Evolutionary conservation across 2,888 invertebrate species (phyloP).

Genomic region (Diarsia rubi): DNA sequence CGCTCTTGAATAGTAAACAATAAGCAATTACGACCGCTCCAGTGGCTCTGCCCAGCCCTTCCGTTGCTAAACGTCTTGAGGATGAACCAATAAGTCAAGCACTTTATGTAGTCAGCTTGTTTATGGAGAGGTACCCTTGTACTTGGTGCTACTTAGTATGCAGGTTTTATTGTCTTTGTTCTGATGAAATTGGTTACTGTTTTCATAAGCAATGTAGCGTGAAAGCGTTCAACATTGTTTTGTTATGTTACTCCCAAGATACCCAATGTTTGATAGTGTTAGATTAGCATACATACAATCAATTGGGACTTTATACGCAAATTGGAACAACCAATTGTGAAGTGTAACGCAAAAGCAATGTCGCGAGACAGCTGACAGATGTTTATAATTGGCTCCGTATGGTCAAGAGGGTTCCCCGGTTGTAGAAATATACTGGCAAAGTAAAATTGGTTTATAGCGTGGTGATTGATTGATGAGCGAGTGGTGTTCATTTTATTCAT

Average conservation of each 20-base stretch:
- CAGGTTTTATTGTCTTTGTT: conserved; percentile 40
- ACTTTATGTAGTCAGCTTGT: conserved; percentile 49
- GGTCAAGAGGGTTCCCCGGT: background rate
- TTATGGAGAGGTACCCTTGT: conserved; percentile 23
- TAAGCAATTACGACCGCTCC: conserved; percentile 82
- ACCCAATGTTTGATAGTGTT: background rate
- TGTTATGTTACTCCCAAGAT: conserved; percentile 11
- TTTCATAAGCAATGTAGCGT: conserved; percentile 16
- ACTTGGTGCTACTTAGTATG: conserved; percentile 38
- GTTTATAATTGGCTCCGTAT: conserved; percentile 12
- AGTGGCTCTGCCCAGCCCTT: conserved; percentile 79
- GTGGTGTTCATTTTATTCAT: too few species aligned
- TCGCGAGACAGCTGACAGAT: conserved; percentile 15
- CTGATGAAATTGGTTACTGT: conserved; percentile 5
- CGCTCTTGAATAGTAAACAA: conserved; percentile 74
- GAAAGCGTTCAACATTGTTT: conserved; percentile 23
- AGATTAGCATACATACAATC: conserved; percentile 10
- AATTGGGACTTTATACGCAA: conserved; percentile 10
- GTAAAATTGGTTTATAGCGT: too few species aligned
- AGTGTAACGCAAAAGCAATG: background rate
- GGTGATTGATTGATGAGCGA: too few species aligned
- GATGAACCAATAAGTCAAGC: conserved; percentile 53
- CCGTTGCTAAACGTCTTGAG: conserved; percentile 69
- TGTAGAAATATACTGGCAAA: background rate
- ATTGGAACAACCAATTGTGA: background rate